These are phyloP conservation scores for Pachypeltis micranthus DNA, from an alignment of 1,140 invertebrate genomes.

Conservation along the genomic window DNA sequence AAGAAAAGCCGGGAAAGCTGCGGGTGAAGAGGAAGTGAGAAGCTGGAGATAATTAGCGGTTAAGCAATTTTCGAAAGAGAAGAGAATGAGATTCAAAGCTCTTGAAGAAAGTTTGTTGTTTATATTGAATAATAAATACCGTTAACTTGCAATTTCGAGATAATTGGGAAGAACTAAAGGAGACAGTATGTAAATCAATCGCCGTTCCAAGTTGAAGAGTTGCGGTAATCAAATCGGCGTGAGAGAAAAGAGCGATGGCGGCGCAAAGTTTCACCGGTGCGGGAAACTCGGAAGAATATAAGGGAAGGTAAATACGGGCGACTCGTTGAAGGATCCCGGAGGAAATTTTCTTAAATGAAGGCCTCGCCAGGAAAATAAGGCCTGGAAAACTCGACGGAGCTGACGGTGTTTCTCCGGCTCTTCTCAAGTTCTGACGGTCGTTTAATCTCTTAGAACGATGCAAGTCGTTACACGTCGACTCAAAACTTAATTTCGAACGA, in stretches of 20 bases:
- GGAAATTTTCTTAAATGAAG: too few species aligned
- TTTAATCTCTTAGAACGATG: not conserved
- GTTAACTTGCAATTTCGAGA: constrained; percentile 2
- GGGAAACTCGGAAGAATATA: not conserved
- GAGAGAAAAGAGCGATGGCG: not conserved
- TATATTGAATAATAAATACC: constrained; percentile 7
- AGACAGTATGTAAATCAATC: constrained; percentile 9
- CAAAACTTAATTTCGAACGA: too few species aligned
- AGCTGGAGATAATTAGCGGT: constrained; percentile 7
- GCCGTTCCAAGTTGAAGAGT: not conserved
- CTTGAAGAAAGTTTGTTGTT: not conserved
- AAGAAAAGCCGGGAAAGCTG: not conserved
- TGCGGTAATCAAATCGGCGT: not conserved
- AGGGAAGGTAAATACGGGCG: constrained; percentile 7
- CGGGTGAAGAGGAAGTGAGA: not conserved
- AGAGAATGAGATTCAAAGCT: not conserved
- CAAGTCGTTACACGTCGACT: too few species aligned
- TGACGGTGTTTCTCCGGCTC: too few species aligned
- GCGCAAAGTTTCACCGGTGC: not conserved
- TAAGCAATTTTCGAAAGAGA: not conserved
- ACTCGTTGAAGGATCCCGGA: not conserved
- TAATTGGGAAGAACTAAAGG: not conserved
- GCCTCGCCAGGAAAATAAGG: too few species aligned
- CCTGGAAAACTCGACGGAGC: too few species aligned
- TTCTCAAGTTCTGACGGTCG: not conserved